phyloP scores from a whole-genome alignment of 92 coral and sea anemone genomes.

The Heteractis magnifica region DNA sequence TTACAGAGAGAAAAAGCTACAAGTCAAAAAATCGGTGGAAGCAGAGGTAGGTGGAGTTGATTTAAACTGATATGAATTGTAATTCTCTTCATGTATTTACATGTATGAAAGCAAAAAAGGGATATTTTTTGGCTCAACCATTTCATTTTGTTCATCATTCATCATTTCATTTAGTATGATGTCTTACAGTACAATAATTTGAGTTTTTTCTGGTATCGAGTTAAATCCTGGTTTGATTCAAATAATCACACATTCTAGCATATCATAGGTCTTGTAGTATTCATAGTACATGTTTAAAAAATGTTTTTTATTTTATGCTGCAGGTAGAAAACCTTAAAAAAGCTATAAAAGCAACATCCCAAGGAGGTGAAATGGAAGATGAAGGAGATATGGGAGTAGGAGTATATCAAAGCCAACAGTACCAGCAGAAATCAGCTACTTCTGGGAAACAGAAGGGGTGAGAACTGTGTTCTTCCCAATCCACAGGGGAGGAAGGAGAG shows the following conservation, averaged over 20 bases:
- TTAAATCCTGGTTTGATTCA: no score
- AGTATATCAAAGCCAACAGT: slow-evolving; percentile 83
- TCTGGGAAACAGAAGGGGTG: slow-evolving; percentile 83
- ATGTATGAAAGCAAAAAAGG: no score
- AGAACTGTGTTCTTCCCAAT: background rate
- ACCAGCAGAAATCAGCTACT: slow-evolving; percentile 81
- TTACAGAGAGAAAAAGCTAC: slow-evolving; percentile 80
- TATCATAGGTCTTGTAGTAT: background rate
- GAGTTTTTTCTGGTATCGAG: no score
- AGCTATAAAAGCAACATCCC: slow-evolving; percentile 96
- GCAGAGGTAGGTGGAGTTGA: slow-evolving; percentile 60
- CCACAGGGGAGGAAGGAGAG: background rate
- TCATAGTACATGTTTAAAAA: background rate
- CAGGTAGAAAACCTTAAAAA: slow-evolving; percentile 93
- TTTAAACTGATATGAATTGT: background rate
- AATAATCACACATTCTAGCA: background rate
- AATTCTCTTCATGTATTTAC: background rate
- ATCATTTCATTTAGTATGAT: no score
- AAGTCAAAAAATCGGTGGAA: slow-evolving; percentile 83
- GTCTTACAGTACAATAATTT: no score
- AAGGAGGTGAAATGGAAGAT: slow-evolving; percentile 75
- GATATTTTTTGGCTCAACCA: no score
- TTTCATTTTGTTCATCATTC: no score
- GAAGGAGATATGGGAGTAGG: slow-evolving; percentile 66
- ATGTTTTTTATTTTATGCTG: background rate